These are phyloP conservation scores for Sebastes itinus DNA, from an alignment of 2,797 vertebrate genomes.

Conservation along the genomic window DNA sequence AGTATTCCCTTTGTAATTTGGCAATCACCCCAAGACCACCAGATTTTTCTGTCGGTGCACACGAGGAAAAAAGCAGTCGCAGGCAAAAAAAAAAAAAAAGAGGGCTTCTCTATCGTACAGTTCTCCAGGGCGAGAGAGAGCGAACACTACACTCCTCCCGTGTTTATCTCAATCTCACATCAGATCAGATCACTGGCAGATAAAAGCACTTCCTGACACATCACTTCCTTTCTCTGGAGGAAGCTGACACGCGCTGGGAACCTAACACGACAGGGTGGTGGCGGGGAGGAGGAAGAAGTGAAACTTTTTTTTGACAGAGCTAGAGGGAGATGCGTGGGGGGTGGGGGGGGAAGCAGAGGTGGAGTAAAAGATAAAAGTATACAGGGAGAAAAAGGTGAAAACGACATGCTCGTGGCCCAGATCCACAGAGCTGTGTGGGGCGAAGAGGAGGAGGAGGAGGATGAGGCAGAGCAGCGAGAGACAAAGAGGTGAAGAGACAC, in stretches of 20 bases:
- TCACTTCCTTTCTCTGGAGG: slow-evolving; percentile 78
- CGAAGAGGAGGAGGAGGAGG: slow-evolving; percentile 34
- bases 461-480: slow-evolving; percentile 14
- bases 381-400: slow-evolving; percentile 35
- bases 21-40: slow-evolving; percentile 43
- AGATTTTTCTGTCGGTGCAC: slow-evolving; percentile 14
- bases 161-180: slow-evolving; percentile 77
- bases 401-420: slow-evolving; percentile 45
- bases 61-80: background rate
- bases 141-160: slow-evolving; percentile 40
- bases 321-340: background rate
- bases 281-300: slow-evolving; percentile 19
- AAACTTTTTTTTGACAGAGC: slow-evolving; percentile 46
- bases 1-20: slow-evolving; percentile 51
- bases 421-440: slow-evolving; percentile 26
- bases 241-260: slow-evolving; percentile 68
- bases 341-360: background rate
- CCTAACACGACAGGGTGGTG: slow-evolving; percentile 55
- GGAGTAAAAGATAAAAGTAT: background rate
- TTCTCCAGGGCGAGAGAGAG: slow-evolving; percentile 37
- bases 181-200: slow-evolving; percentile 78
- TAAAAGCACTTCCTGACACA: slow-evolving; percentile 78
- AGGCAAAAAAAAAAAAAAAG: background rate
- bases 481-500: slow-evolving; percentile 61
- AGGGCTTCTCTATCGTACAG: slow-evolving; percentile 26